Evolutionary conservation across 2,888 invertebrate genomes (phyloP).

Genomic region (Salpingus planirostris): DNA sequence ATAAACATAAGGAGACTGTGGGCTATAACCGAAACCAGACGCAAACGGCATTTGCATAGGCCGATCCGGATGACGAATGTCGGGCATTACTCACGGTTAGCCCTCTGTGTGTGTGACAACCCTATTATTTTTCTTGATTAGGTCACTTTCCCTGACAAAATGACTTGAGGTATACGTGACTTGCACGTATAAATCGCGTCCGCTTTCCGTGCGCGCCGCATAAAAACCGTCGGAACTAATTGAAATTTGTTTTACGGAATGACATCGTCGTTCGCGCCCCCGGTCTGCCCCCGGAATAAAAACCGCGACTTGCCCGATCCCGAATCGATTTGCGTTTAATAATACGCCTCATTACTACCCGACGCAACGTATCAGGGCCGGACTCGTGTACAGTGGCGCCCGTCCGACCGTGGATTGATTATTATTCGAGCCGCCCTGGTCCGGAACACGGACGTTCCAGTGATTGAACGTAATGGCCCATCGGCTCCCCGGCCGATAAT

Average conservation of each 20-base stretch:
- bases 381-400: constrained; percentile 18
- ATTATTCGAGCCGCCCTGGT: constrained; percentile 23
- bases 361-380: too few species aligned
- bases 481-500: constrained; percentile 10
- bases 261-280: too few species aligned
- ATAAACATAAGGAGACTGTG: not conserved
- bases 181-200: constrained; percentile 23
- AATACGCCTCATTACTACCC: constrained; percentile 9
- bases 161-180: constrained; percentile 36
- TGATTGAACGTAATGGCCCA: constrained; percentile 22
- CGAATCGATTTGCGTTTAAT: constrained; percentile 6
- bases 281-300: too few species aligned
- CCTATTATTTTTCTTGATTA: constrained; percentile 39
- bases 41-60: constrained; percentile 16
- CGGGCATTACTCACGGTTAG: constrained; percentile 25
- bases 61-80: constrained; percentile 25
- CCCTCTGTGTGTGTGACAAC: constrained; percentile 28
- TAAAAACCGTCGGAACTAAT: constrained; percentile 2
- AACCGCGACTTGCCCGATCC: too few species aligned
- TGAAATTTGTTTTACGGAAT: too few species aligned
- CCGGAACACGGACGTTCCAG: constrained; percentile 26
- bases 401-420: constrained; percentile 28
- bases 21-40: not conserved
- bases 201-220: constrained; percentile 5
- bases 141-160: constrained; percentile 38